These are phyloP conservation scores for Rachycentron canadum DNA, from an alignment of 2,797 vertebrate species.

Conservation along the genomic window DNA sequence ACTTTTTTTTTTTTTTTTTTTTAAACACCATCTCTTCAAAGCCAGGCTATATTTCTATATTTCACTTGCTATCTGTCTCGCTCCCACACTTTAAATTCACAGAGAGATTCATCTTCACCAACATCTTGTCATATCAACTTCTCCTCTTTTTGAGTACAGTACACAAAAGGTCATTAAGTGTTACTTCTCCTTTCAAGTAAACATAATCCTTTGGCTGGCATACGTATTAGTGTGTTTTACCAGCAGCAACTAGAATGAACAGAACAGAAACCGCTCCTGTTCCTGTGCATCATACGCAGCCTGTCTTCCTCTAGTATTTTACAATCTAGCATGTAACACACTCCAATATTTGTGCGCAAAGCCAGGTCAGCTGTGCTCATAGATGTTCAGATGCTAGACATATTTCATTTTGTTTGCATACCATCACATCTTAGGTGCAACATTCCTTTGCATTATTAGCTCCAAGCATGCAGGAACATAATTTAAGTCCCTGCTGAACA, in stretches of 20 bases:
- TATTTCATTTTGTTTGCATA: neutral
- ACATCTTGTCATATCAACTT: constrained; percentile 54
- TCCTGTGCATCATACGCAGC: neutral
- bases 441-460: neutral
- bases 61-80: too few species aligned
- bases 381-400: neutral
- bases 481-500: neutral
- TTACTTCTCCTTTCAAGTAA: constrained; percentile 75
- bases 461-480: neutral
- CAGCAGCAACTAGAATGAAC: neutral
- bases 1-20: too few species aligned
- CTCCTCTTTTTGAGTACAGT: constrained; percentile 49
- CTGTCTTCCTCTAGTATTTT: neutral
- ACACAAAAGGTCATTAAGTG: constrained; percentile 17
- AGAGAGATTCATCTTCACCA: constrained; percentile 35
- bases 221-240: neutral
- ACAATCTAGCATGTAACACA: neutral
- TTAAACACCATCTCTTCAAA: neutral
- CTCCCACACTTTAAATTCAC: constrained; percentile 4
- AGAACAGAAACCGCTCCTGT: constrained; percentile 4
- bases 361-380: neutral
- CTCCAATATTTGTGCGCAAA: too few species aligned
- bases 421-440: neutral
- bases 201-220: neutral
- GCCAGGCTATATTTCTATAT: neutral